Conservation (phyloP, 2,113 vertebrate species). For the Pseudonaja textilis region DNA sequence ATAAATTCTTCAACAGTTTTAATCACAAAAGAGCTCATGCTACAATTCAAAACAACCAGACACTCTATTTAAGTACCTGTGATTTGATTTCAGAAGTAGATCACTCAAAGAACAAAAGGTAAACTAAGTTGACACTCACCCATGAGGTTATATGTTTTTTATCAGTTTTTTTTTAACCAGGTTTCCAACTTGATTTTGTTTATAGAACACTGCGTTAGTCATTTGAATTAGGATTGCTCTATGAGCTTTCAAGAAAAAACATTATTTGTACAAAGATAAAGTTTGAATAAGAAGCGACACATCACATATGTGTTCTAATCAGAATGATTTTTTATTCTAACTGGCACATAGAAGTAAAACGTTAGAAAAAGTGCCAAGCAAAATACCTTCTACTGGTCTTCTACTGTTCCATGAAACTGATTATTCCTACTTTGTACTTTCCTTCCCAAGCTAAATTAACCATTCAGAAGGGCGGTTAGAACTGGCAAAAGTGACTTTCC, state of each 20-base stretch:
- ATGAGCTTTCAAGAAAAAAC: not conserved
- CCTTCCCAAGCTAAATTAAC: not conserved
- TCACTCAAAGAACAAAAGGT: not conserved
- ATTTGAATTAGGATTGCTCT: not conserved
- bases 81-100: not conserved
- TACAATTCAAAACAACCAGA: not conserved
- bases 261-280: not conserved
- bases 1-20: slow-evolving; percentile 3
- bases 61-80: not conserved
- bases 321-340: not conserved
- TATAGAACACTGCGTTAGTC: not conserved
- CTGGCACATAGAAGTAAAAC: not conserved
- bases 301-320: not conserved
- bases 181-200: not conserved
- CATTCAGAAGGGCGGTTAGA: not conserved
- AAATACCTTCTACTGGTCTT: not conserved
- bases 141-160: not conserved
- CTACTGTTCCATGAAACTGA: not conserved
- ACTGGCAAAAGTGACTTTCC: not conserved
- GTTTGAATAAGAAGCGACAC: not conserved
- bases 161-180: not conserved
- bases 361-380: not conserved
- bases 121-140: not conserved
- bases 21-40: not conserved
- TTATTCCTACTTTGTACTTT: not conserved